A percentile compares a stretch with the other conserved stretches of the same genome.
Conservation (phyloP, 2,797 vertebrate species). For the Trematomus bernacchii region DNA sequence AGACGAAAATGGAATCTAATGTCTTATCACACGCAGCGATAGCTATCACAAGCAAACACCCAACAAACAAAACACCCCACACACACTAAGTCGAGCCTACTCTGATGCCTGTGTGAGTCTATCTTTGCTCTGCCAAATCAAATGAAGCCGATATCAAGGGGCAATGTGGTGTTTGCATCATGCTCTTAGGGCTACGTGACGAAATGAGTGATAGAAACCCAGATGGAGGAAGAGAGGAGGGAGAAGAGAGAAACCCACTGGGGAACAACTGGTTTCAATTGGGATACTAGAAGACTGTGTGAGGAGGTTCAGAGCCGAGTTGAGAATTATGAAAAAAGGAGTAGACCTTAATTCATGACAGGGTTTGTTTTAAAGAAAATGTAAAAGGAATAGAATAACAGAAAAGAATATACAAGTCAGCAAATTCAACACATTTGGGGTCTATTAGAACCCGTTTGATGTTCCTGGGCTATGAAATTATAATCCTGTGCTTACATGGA, state of each 20-base stretch:
- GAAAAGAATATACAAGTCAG: conserved; percentile 64
- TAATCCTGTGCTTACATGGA: conserved; percentile 76
- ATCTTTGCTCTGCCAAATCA: conserved; percentile 65
- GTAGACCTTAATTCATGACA: conserved; percentile 58
- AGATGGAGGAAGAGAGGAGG: conserved; percentile 46
- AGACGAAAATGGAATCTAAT: conserved; percentile 62
- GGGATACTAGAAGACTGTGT: conserved; percentile 35
- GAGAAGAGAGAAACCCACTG: conserved; percentile 32
- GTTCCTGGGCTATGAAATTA: conserved; percentile 76
- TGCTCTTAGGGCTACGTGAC: conserved; percentile 61
- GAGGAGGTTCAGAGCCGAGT: conserved; percentile 42
- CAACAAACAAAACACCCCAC: conserved; percentile 44
- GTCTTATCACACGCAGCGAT: conserved; percentile 52
- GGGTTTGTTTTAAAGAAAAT: conserved; percentile 69
- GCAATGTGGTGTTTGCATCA: conserved; percentile 54
- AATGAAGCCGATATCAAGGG: conserved; percentile 72
- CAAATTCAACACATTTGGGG: conserved; percentile 74
- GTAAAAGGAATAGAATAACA: conserved; percentile 55
- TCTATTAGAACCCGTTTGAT: conserved; percentile 71
- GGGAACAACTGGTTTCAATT: conserved; percentile 78
- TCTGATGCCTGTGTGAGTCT: conserved; percentile 38
- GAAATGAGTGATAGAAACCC: conserved; percentile 72
- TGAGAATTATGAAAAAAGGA: conserved; percentile 45
- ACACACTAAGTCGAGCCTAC: conserved; percentile 25
- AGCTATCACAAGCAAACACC: conserved; percentile 55